Percentiles rank a stretch among this genome's conserved stretches.
These are phyloP conservation scores for Quadroppia sp. DNA, from an alignment of 2,888 invertebrate genomes.

Conservation along the genomic window DNA sequence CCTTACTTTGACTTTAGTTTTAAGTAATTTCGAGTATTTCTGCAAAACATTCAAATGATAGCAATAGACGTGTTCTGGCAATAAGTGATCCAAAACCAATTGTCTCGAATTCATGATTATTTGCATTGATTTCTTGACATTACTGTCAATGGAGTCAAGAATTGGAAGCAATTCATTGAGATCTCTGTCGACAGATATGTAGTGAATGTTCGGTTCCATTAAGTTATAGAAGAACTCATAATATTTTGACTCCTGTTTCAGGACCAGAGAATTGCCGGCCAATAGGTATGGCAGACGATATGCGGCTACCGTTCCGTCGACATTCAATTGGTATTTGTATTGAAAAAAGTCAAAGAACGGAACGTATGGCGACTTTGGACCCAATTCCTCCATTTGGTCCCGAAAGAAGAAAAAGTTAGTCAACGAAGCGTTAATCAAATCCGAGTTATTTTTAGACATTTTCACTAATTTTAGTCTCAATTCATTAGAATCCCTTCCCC, in stretches of 20 bases:
- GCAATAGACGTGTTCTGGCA: constrained; percentile 80
- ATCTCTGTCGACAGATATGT: constrained; percentile 72
- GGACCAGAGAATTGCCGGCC: constrained; percentile 76
- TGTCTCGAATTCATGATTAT: constrained; percentile 65
- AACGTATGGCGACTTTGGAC: constrained; percentile 74
- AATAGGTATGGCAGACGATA: constrained; percentile 88
- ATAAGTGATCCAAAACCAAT: constrained; percentile 70
- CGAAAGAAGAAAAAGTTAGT: constrained; percentile 95
- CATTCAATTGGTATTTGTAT: constrained; percentile 90
- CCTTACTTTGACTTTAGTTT: not conserved
- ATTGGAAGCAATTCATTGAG: constrained; percentile 73
- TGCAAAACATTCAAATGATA: constrained; percentile 61
- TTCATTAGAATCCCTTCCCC: constrained; percentile 83
- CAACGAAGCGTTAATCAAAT: constrained; percentile 80
- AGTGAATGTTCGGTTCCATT: constrained; percentile 72
- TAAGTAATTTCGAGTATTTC: constrained; percentile 20
- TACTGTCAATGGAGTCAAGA: constrained; percentile 63
- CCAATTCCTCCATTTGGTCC: constrained; percentile 75
- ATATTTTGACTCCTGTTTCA: constrained; percentile 90
- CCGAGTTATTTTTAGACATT: constrained; percentile 68
- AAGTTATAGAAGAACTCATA: constrained; percentile 88
- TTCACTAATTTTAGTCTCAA: constrained; percentile 77
- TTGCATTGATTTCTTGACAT: constrained; percentile 57
- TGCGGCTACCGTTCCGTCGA: constrained; percentile 95
- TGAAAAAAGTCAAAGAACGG: constrained; percentile 91